Evolutionary conservation across 2,888 invertebrate species (phyloP).

Genomic region (Diadegma fenestrale): DNA sequence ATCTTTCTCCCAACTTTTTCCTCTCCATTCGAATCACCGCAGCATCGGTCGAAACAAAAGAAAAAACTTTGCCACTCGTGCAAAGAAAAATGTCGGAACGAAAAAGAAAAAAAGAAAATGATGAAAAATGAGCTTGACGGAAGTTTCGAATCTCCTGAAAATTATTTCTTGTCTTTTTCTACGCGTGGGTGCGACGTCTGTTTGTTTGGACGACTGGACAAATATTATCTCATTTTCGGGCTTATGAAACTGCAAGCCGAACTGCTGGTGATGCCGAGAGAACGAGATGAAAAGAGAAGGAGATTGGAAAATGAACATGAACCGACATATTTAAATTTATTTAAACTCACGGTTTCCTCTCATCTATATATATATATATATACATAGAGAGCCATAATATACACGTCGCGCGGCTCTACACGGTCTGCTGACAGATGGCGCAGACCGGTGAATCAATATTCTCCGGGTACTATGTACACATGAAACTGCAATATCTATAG

Average conservation of each 20-base stretch:
- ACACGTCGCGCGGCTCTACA: conserved; percentile 59
- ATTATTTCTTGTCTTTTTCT: conserved; percentile 10
- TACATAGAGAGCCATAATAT: conserved; percentile 65
- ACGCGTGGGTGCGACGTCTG: conserved; percentile 60
- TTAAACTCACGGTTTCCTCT: neutral
- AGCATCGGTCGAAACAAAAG: neutral
- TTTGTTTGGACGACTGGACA: conserved; percentile 75
- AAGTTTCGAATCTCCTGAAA: neutral
- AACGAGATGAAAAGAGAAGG: conserved; percentile 32
- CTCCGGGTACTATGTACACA: conserved; percentile 65
- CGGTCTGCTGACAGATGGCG: conserved; percentile 79
- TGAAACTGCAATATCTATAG: conserved; percentile 43
- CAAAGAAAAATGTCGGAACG: neutral
- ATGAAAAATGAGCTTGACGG: neutral
- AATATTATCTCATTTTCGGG: conserved; percentile 76
- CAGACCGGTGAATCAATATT: conserved; percentile 79
- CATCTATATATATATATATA: conserved; percentile 8
- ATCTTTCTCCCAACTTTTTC: conserved; percentile 59
- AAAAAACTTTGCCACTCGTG: neutral
- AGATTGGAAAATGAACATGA: conserved; percentile 30
- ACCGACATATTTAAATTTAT: conserved; percentile 29
- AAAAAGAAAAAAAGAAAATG: neutral
- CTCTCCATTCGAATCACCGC: conserved; percentile 4
- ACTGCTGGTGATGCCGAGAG: conserved; percentile 16
- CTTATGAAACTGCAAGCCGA: conserved; percentile 75